phyloP scores from a whole-genome alignment of 1,140 invertebrate species.

The Patella vulgata region DNA sequence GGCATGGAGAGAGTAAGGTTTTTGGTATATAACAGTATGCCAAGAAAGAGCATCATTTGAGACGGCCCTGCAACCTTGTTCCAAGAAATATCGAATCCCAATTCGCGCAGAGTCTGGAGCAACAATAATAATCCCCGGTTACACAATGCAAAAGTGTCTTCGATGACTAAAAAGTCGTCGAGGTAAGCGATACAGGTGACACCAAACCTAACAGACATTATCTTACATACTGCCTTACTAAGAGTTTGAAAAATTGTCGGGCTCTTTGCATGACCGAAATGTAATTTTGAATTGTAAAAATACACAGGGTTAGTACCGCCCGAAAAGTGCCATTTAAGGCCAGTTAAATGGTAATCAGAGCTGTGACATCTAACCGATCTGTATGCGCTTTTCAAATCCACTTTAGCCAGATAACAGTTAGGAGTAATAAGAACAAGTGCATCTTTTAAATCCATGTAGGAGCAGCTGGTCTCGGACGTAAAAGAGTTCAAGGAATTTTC shows the following conservation, averaged over 20 bases:
- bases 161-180: conserved; percentile 15
- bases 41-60: conserved; percentile 7
- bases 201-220: conserved; percentile 5
- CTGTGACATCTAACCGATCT: conserved; percentile 8
- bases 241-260: conserved; percentile 14
- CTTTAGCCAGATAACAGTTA: conserved; percentile 16
- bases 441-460: conserved; percentile 12
- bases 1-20: not conserved
- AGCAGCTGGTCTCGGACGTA: not conserved
- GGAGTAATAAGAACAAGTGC: conserved; percentile 10
- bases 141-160: conserved; percentile 9
- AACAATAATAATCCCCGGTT: not conserved
- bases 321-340: conserved; percentile 9
- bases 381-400: conserved; percentile 12
- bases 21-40: not conserved
- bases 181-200: conserved; percentile 1
- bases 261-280: conserved; percentile 7
- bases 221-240: too few species aligned
- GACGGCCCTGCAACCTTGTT: conserved; percentile 12
- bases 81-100: conserved; percentile 16
- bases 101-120: conserved; percentile 1
- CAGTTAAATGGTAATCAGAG: conserved; percentile 12
- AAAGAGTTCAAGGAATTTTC: not conserved
- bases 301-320: not conserved
- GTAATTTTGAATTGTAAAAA: conserved; percentile 10